Evolutionary conservation across 64 coral and sea anemone genomes (phyloP).

Genomic region (Trachythela sp.): DNA sequence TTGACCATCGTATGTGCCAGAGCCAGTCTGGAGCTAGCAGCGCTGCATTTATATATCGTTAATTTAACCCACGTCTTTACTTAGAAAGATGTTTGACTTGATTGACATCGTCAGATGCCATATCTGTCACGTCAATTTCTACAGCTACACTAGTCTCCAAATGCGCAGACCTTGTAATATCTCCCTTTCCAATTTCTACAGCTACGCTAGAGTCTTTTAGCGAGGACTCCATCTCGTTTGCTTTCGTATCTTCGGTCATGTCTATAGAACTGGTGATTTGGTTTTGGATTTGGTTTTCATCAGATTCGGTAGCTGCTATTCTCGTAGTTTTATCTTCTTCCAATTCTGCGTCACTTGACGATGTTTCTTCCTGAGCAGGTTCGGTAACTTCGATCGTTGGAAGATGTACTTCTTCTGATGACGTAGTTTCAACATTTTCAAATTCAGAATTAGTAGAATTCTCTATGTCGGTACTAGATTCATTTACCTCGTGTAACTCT

Average conservation of each 20-base stretch:
- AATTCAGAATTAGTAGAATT: no score
- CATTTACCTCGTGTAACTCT: no score
- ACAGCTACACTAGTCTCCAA: not conserved
- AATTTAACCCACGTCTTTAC: no score
- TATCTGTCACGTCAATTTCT: constrained; percentile 2
- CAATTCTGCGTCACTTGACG: not conserved
- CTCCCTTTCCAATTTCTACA: not conserved
- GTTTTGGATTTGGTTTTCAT: not conserved
- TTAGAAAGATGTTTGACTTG: no score
- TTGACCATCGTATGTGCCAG: no score
- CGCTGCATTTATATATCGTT: no score
- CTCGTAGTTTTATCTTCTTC: not conserved
- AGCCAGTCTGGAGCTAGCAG: no score
- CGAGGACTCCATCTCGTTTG: not conserved
- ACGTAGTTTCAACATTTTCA: no score
- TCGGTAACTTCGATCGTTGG: not conserved
- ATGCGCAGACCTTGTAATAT: not conserved
- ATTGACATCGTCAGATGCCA: no score
- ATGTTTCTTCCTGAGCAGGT: not conserved
- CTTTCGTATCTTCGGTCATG: not conserved
- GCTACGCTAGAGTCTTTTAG: not conserved
- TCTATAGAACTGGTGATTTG: not conserved
- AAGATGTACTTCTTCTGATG: no score
- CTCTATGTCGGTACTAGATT: no score
- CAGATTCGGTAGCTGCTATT: not conserved